Percentiles rank a stretch among this genome's conserved stretches.
Evolutionary conservation across 2,888 invertebrate species (phyloP).

Genomic region (Pseudococcus jackbeardsleyi): DNA sequence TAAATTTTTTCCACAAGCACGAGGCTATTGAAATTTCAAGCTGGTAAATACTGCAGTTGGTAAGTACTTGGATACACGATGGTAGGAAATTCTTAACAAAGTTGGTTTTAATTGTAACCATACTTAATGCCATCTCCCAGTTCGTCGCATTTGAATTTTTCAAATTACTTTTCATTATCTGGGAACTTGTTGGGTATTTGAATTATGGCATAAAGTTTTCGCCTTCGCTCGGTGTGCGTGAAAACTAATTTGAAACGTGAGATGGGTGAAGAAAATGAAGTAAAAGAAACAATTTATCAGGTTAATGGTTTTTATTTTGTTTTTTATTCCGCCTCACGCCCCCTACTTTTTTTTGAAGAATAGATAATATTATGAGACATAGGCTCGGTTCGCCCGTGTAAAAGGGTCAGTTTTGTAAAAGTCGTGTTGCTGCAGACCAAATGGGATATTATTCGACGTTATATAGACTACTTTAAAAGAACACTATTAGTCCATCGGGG

Average conservation of each 20-base stretch:
- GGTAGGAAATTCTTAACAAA: constrained; percentile 18
- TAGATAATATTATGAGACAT: constrained; percentile 42
- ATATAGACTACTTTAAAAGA: constrained; percentile 65
- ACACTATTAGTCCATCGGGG: constrained; percentile 65
- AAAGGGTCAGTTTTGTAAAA: constrained; percentile 63
- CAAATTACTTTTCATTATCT: constrained; percentile 45
- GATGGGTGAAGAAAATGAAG: constrained; percentile 1
- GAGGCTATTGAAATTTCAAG: not conserved
- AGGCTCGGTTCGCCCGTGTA: constrained; percentile 10
- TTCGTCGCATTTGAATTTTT: constrained; percentile 40
- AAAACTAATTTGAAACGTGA: constrained; percentile 30
- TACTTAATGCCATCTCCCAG: constrained; percentile 32
- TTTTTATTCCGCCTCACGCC: not conserved
- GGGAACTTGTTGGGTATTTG: constrained; percentile 12
- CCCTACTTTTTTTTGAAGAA: not conserved
- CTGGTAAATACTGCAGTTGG: not conserved
- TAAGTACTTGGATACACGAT: not conserved
- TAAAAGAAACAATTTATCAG: constrained; percentile 59
- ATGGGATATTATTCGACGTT: constrained; percentile 53
- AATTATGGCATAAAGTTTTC: constrained; percentile 35
- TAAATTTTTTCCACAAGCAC: not conserved
- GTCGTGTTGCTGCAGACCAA: constrained; percentile 57
- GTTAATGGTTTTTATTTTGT: constrained; percentile 43
- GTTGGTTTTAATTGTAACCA: constrained; percentile 32
- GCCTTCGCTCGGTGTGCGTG: not conserved